These are phyloP conservation scores for Itoplectis maculator DNA, from an alignment of 2,888 invertebrate species.

Conservation along the genomic window DNA sequence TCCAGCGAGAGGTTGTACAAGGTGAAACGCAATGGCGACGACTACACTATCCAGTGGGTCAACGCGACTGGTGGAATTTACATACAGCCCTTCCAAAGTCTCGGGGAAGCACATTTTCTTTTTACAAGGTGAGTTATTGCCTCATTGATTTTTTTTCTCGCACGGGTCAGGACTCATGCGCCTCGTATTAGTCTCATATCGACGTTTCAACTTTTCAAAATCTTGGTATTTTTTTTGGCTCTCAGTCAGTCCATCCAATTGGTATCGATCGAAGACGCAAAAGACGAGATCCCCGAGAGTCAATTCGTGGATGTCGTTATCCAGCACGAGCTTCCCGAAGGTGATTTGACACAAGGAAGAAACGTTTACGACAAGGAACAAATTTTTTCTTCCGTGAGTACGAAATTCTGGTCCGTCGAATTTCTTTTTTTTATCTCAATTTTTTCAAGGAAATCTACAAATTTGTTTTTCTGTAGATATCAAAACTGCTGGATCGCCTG, in stretches of 20 bases:
- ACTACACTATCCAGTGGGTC: constrained; percentile 77
- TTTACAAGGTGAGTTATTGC: constrained; percentile 80
- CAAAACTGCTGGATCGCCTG: constrained; percentile 79
- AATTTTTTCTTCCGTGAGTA: constrained; percentile 79
- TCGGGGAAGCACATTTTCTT: constrained; percentile 83
- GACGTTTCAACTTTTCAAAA: neutral
- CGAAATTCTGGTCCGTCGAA: no score
- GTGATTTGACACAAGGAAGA: constrained; percentile 81
- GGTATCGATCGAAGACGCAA: constrained; percentile 72
- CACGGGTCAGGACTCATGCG: no score
- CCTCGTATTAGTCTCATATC: neutral
- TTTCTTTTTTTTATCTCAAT: no score
- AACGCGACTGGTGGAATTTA: constrained; percentile 83
- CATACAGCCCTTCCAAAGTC: constrained; percentile 84
- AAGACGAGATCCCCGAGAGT: constrained; percentile 58
- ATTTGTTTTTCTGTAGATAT: constrained; percentile 74
- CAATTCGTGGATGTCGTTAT: constrained; percentile 73
- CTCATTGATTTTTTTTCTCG: no score
- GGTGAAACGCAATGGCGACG: constrained; percentile 73
- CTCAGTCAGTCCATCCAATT: constrained; percentile 78
- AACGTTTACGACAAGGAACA: constrained; percentile 75
- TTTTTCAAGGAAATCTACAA: neutral
- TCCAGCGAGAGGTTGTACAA: constrained; percentile 84
- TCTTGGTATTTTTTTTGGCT: neutral
- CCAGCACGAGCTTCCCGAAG: constrained; percentile 79